These are phyloP conservation scores for Carpatolechia fugitivella DNA, from an alignment of 2,888 invertebrate genomes.

Conservation along the genomic window DNA sequence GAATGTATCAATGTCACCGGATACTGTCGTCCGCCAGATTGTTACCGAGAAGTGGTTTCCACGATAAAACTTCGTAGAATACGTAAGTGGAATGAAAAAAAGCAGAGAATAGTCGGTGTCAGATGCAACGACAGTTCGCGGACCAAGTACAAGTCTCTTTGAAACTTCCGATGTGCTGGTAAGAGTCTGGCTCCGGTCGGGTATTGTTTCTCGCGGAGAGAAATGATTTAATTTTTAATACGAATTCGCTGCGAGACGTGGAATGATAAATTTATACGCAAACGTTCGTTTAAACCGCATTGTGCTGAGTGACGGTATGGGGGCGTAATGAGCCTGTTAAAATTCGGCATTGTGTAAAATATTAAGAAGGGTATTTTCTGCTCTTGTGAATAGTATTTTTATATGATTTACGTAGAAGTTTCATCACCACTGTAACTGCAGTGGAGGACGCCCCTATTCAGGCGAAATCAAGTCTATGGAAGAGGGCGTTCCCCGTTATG, in stretches of 20 bases:
- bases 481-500: too few relatives aligned
- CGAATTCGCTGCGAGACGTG: not conserved
- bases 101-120: conserved; percentile 61
- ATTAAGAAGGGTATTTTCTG: too few relatives aligned
- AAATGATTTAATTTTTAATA: conserved; percentile 6
- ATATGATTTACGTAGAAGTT: too few relatives aligned
- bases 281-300: not conserved
- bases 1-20: conserved; percentile 54
- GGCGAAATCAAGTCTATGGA: too few relatives aligned
- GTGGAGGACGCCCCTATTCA: too few relatives aligned
- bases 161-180: conserved; percentile 46
- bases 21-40: conserved; percentile 39
- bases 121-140: conserved; percentile 66
- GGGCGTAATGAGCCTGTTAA: conserved; percentile 1
- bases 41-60: conserved; percentile 30
- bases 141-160: conserved; percentile 45
- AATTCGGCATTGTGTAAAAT: conserved; percentile 1
- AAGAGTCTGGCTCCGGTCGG: not conserved
- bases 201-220: conserved; percentile 11
- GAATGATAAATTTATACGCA: not conserved
- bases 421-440: too few relatives aligned
- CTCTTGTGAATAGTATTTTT: too few relatives aligned
- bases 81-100: conserved; percentile 38
- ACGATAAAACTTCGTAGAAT: conserved; percentile 58
- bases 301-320: not conserved